A percentile compares a stretch with the other conserved stretches of the same genome.
Evolutionary conservation across 2,888 invertebrate species (phyloP).

Genomic region (Synergus gifuensis): DNA sequence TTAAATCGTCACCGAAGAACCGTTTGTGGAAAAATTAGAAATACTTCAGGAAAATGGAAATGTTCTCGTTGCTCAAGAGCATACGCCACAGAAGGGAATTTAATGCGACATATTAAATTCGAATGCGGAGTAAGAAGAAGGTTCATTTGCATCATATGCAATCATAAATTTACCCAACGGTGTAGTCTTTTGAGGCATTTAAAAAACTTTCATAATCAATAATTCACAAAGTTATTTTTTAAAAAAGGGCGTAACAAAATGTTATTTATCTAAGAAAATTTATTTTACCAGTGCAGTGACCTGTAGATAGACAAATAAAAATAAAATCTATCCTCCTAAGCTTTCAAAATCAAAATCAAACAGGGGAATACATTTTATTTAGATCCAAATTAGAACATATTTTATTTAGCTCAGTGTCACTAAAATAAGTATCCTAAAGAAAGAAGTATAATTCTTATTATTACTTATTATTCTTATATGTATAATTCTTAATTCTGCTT

Average conservation of each 20-base stretch:
- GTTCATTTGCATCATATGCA: conserved; percentile 77
- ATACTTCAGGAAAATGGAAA: conserved; percentile 47
- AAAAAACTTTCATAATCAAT: conserved; percentile 64
- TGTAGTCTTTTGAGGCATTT: conserved; percentile 66
- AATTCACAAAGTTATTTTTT: conserved; percentile 5
- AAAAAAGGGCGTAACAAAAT: not conserved
- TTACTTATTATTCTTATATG: no score
- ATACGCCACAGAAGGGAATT: conserved; percentile 69
- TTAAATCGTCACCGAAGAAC: conserved; percentile 63
- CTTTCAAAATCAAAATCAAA: not conserved
- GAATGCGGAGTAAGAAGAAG: conserved; percentile 86
- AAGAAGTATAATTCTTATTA: not conserved
- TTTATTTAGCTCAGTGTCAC: not conserved
- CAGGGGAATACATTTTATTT: not conserved
- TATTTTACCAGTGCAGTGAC: not conserved
- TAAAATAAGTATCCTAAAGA: not conserved
- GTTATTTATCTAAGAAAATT: not conserved
- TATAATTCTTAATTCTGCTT: no score
- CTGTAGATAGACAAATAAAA: no score
- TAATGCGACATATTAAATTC: conserved; percentile 82
- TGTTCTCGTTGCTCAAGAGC: conserved; percentile 69
- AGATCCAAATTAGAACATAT: not conserved
- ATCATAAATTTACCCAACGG: conserved; percentile 64
- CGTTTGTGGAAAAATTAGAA: conserved; percentile 51
- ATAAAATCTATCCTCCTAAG: not conserved